A percentile compares a stretch with the other conserved stretches of the same genome.
phyloP scores from a whole-genome alignment of 1,140 invertebrate species.

The Sminthurides bifidus region DNA sequence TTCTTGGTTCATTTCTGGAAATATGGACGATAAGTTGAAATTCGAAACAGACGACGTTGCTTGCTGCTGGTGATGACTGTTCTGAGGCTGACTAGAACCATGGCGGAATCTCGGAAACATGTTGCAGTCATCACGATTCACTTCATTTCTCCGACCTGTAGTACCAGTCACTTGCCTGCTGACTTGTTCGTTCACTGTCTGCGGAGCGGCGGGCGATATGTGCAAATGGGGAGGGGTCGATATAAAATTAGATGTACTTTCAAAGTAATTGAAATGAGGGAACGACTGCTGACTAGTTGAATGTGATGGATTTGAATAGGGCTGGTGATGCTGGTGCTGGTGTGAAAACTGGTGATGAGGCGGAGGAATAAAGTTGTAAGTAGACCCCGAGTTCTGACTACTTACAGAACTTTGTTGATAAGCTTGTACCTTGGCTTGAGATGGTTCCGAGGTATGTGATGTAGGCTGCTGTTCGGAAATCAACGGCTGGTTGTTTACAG shows the following conservation, averaged over 20 bases:
- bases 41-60: constrained; percentile 21
- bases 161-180: no score
- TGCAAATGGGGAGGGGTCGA: background rate
- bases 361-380: no score
- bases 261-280: constrained; percentile 1
- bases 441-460: constrained; percentile 2
- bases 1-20: constrained; percentile 31
- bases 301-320: background rate
- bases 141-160: no score
- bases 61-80: constrained; percentile 4
- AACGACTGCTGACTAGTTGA: background rate
- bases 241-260: background rate
- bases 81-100: constrained; percentile 7
- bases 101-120: background rate
- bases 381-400: constrained; percentile 3
- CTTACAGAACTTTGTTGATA: no score
- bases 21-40: constrained; percentile 30
- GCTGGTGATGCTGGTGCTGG: background rate
- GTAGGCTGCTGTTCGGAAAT: background rate
- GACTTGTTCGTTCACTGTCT: background rate
- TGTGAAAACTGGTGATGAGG: constrained; percentile 1
- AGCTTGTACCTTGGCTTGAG: constrained; percentile 12
- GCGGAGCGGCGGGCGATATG: background rate
- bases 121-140: no score
- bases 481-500: background rate